phyloP scores from a whole-genome alignment of 1,140 invertebrate genomes.

The Drosophila novamexicana region DNA sequence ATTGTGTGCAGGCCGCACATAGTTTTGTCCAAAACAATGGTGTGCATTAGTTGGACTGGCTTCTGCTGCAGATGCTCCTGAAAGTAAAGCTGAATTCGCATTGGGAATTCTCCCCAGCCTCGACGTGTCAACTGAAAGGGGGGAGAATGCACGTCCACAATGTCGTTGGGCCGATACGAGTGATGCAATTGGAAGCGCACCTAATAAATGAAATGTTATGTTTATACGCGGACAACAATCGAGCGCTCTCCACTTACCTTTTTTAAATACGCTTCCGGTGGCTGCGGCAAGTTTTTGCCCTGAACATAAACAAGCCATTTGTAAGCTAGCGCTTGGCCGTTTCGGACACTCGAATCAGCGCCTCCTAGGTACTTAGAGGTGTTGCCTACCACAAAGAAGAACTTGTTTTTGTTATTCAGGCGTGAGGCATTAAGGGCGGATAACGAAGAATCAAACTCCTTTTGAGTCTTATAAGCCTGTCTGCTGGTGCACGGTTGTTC shows the following conservation, averaged over 20 bases:
- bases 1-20: slow-evolving; percentile 94
- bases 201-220: slow-evolving; percentile 14
- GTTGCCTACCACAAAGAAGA: slow-evolving; percentile 90
- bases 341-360: slow-evolving; percentile 2
- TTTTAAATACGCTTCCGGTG: slow-evolving; percentile 88
- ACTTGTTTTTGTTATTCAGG: slow-evolving; percentile 76
- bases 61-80: slow-evolving; percentile 89
- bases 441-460: slow-evolving; percentile 55
- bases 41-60: slow-evolving; percentile 92
- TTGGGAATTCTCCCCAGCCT: slow-evolving; percentile 96
- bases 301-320: slow-evolving; percentile 95
- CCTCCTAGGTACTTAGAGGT: slow-evolving; percentile 93
- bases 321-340: slow-evolving; percentile 89
- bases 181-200: slow-evolving; percentile 93
- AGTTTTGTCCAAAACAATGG: slow-evolving; percentile 93
- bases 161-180: slow-evolving; percentile 94
- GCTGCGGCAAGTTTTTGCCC: slow-evolving; percentile 85
- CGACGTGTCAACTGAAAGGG: slow-evolving; percentile 93
- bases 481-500: slow-evolving; percentile 64
- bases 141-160: slow-evolving; percentile 90
- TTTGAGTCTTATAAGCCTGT: slow-evolving; percentile 47
- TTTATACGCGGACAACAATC: background rate
- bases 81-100: slow-evolving; percentile 93
- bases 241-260: slow-evolving; percentile 85
- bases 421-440: slow-evolving; percentile 59